These are phyloP conservation scores for Lasioglossum zephyrum DNA, from an alignment of 2,888 invertebrate genomes.

Conservation along the genomic window DNA sequence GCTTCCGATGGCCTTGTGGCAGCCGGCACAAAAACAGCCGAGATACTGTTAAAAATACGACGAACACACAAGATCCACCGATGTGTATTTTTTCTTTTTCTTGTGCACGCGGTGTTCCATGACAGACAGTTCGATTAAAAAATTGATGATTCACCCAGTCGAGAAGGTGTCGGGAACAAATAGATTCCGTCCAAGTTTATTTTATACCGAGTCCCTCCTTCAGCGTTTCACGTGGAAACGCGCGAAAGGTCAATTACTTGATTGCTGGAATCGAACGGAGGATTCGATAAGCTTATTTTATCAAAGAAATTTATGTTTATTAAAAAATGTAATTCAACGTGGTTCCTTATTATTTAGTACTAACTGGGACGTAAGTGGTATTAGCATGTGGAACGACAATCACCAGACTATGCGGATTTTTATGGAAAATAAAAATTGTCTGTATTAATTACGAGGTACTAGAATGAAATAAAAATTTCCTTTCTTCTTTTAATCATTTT, in stretches of 20 bases:
- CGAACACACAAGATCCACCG: conserved; percentile 20
- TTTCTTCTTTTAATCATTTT: too few species aligned
- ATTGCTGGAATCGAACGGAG: neutral
- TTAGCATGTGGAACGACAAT: neutral
- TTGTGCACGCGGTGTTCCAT: conserved; percentile 12
- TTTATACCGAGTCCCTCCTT: conserved; percentile 14
- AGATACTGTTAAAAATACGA: conserved; percentile 51
- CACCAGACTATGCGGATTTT: too few species aligned
- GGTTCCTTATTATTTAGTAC: neutral
- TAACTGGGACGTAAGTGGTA: neutral
- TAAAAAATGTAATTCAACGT: neutral
- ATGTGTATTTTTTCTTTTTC: conserved; percentile 44
- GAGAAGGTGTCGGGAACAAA: conserved; percentile 9
- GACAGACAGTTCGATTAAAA: conserved; percentile 53
- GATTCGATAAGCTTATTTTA: neutral
- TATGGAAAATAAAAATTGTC: too few species aligned
- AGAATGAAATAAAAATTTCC: too few species aligned
- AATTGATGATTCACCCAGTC: conserved; percentile 27
- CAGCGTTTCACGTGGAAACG: too few species aligned
- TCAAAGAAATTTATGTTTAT: neutral
- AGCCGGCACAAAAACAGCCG: conserved; percentile 35
- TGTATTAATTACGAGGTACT: too few species aligned
- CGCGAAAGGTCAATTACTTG: neutral
- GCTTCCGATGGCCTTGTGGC: conserved; percentile 34
- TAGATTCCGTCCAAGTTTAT: conserved; percentile 34